phyloP scores from a whole-genome alignment of 1,140 invertebrate species.

The Phenacoccus solenopsis region DNA sequence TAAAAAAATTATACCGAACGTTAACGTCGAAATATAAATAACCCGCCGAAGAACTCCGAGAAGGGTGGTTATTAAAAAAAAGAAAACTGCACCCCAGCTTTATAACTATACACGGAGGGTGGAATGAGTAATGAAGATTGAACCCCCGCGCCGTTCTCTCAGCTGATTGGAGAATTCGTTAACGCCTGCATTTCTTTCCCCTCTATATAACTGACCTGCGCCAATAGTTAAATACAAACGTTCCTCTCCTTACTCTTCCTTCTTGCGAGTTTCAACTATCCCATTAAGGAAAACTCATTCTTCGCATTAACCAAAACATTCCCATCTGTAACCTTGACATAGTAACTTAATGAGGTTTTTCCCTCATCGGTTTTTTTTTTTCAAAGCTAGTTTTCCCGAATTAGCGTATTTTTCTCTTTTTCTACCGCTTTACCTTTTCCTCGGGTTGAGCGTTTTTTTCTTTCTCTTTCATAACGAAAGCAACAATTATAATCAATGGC shows the following conservation, averaged over 20 bases:
- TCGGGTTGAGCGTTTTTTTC: too few species aligned
- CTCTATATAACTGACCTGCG: slow-evolving; percentile 10
- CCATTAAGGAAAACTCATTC: slow-evolving; percentile 16
- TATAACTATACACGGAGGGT: background rate
- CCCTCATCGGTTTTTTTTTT: background rate
- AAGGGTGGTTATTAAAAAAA: slow-evolving; percentile 6
- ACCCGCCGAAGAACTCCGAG: background rate
- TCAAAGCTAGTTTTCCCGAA: too few species aligned
- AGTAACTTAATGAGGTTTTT: slow-evolving; percentile 15
- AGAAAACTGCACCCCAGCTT: background rate
- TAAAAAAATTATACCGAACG: background rate
- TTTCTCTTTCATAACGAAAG: background rate
- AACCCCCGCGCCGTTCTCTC: slow-evolving; percentile 3
- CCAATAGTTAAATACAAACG: slow-evolving; percentile 15
- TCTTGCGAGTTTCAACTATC: background rate
- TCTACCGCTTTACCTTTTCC: too few species aligned
- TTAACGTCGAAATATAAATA: background rate
- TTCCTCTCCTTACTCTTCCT: background rate
- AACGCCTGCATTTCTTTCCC: slow-evolving; percentile 13
- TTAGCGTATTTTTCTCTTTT: background rate
- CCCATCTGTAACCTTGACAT: slow-evolving; percentile 14
- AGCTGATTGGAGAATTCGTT: slow-evolving; percentile 13
- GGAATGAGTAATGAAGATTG: slow-evolving; percentile 10
- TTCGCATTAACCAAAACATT: slow-evolving; percentile 15
- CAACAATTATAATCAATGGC: too few species aligned